Conservation (phyloP, 2,888 invertebrate genomes). For the Volucella inflata region DNA sequence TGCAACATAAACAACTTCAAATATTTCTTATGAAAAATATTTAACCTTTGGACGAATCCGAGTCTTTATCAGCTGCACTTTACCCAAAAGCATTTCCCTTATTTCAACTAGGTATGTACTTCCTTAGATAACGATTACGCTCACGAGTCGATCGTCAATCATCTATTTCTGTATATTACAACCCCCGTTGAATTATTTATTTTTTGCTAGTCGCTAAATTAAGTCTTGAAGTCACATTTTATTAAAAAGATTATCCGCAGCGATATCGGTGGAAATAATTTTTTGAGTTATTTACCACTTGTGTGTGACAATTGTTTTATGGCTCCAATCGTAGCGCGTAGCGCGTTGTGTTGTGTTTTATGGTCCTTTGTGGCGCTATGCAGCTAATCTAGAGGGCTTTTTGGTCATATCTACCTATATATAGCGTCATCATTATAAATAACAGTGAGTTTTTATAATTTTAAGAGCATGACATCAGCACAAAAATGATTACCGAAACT, state of each 20-base stretch:
- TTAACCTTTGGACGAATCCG: too few relatives aligned
- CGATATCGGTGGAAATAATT: constrained; percentile 32
- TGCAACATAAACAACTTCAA: too few relatives aligned
- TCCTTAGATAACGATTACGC: constrained; percentile 2
- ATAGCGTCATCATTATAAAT: constrained; percentile 69
- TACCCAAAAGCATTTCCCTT: constrained; percentile 4
- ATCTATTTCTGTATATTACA: background rate
- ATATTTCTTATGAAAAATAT: too few relatives aligned
- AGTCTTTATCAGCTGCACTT: background rate
- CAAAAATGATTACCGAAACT: constrained; percentile 49
- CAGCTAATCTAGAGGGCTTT: constrained; percentile 51
- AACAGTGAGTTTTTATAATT: constrained; percentile 59
- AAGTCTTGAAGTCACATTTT: constrained; percentile 39
- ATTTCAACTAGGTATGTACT: background rate
- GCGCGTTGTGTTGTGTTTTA: background rate
- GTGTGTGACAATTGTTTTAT: constrained; percentile 40
- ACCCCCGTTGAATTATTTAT: background rate
- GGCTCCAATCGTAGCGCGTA: background rate
- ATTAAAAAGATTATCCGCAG: constrained; percentile 36
- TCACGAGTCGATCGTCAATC: background rate
- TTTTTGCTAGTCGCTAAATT: background rate
- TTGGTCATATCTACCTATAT: constrained; percentile 30
- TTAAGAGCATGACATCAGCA: constrained; percentile 71
- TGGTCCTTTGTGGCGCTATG: constrained; percentile 55
- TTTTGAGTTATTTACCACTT: constrained; percentile 52